Percentiles rank a stretch among this genome's conserved stretches.
Evolutionary conservation across 1,140 invertebrate species (phyloP).

Genomic region (Gonatopus flavifemur): DNA sequence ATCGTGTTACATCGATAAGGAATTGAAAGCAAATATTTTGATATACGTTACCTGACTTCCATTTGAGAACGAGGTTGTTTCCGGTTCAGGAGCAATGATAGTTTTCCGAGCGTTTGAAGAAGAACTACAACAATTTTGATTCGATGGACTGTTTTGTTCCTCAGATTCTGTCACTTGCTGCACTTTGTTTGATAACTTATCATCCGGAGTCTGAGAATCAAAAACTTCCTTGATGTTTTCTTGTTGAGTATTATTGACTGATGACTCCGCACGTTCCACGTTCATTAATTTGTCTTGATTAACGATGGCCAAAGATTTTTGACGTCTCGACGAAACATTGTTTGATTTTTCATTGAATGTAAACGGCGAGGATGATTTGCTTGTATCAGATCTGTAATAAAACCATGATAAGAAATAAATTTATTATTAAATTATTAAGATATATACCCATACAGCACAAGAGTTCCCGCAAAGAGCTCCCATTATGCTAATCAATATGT

Average conservation of each 20-base stretch:
- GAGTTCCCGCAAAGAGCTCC: too few relatives aligned
- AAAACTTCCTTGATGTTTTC: conserved; percentile 18
- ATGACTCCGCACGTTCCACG: conserved; percentile 22
- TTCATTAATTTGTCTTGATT: conserved; percentile 23
- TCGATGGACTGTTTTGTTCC: conserved; percentile 9
- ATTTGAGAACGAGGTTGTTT: conserved; percentile 10
- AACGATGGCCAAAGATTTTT: conserved; percentile 27
- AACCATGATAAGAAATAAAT: conserved; percentile 8
- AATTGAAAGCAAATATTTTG: neutral
- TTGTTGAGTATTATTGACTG: conserved; percentile 17
- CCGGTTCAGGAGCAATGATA: too few relatives aligned
- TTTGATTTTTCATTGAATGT: conserved; percentile 38
- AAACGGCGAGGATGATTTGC: conserved; percentile 33
- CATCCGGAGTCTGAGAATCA: conserved; percentile 22
- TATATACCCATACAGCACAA: too few relatives aligned
- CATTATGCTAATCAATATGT: too few relatives aligned
- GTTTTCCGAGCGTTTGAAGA: too few relatives aligned
- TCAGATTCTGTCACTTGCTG: conserved; percentile 3
- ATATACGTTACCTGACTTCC: conserved; percentile 15
- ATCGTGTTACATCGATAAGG: neutral
- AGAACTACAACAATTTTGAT: conserved; percentile 2
- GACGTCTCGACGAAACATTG: conserved; percentile 32
- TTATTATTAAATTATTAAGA: too few relatives aligned
- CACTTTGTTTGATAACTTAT: conserved; percentile 14
- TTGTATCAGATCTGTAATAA: conserved; percentile 35